These are phyloP conservation scores for Emmelina monodactyla DNA, from an alignment of 2,888 invertebrate genomes.

Conservation along the genomic window DNA sequence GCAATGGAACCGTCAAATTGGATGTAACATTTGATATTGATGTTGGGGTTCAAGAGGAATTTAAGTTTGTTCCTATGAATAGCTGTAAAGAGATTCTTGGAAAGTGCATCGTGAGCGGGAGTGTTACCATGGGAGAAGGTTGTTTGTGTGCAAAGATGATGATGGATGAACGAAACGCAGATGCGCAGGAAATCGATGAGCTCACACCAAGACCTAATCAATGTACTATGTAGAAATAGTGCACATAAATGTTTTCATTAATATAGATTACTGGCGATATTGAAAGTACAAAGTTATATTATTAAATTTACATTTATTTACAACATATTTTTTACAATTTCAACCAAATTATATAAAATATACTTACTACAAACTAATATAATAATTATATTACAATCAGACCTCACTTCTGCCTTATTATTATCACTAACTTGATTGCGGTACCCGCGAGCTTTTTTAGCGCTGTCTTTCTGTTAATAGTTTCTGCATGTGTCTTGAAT, in stretches of 20 bases:
- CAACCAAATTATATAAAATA: slow-evolving; percentile 65
- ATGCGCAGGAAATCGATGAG: slow-evolving; percentile 47
- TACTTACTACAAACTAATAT: slow-evolving; percentile 55
- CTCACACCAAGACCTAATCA: slow-evolving; percentile 45
- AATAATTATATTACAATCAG: slow-evolving; percentile 59
- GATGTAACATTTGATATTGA: slow-evolving; percentile 25
- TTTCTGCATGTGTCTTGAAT: no score
- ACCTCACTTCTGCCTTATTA: slow-evolving; percentile 48
- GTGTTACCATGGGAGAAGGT: slow-evolving; percentile 38
- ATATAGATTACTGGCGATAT: no score
- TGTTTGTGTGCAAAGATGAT: slow-evolving; percentile 53
- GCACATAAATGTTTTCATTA: no score
- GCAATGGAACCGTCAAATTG: slow-evolving; percentile 41
- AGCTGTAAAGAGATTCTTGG: slow-evolving; percentile 50
- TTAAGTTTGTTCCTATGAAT: slow-evolving; percentile 28
- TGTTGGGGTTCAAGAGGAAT: slow-evolving; percentile 9
- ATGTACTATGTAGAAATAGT: no score
- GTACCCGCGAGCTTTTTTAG: no score
- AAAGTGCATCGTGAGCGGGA: slow-evolving; percentile 48
- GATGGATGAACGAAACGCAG: slow-evolving; percentile 34
- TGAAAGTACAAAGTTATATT: slow-evolving; percentile 22
- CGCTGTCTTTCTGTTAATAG: no score
- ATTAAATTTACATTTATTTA: slow-evolving; percentile 63
- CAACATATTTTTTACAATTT: slow-evolving; percentile 63
- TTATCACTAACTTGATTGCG: slow-evolving; percentile 45